Base-by-base conservation (phyloP, 1,140 invertebrate species). In the Macrobrachium rosenbergii region DNA sequence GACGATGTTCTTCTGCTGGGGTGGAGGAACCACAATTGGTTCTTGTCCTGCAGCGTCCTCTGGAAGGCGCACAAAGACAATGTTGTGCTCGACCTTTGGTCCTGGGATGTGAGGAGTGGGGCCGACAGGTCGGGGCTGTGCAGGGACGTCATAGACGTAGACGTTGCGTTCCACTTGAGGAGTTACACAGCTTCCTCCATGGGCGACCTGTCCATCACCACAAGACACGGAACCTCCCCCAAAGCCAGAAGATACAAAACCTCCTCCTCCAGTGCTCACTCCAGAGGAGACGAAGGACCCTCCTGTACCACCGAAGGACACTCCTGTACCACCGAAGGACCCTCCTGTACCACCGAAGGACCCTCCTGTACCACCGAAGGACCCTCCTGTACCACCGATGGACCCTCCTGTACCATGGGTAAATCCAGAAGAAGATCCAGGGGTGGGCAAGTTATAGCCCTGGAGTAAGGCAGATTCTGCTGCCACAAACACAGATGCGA, bases 11-110 rank as follows among this genome's bases (percentile, higher is more conserved):
- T 88, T 88, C 64, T 86, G 83, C 52, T 88, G 89, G 5, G 89
- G 87, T 19, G 89, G 89, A 67, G 89, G 89, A 37, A 89, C 80
- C n/a, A 89, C 87, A 64, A 89, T 78, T 23, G 89, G 89, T 67
- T 87, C 67, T 63, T 69, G 82, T 10, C 72, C 62, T 17, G 16
- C 43, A n/a, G 73, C 59, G 5, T 10, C 23, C n/a, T 89, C 89
- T 10, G 89, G 89, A 60, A 82, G 88, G 62, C 75, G 77, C 19
- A 89, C 83, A 72, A 89, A 89, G 16, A 89, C 64, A 14, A 89
- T 77, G 58, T 88, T 88, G 69, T 89, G 86, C 43, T 89, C 85
- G 17, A 89, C 52, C 43, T 87, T 80, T 23, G 89, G 89, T 37
- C 79, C 73, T 0, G 86, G 89, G 23, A 88, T 75, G 16, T 63